Conservation (phyloP, 2,113 vertebrate genomes). For the Paralichthys olivaceus region DNA sequence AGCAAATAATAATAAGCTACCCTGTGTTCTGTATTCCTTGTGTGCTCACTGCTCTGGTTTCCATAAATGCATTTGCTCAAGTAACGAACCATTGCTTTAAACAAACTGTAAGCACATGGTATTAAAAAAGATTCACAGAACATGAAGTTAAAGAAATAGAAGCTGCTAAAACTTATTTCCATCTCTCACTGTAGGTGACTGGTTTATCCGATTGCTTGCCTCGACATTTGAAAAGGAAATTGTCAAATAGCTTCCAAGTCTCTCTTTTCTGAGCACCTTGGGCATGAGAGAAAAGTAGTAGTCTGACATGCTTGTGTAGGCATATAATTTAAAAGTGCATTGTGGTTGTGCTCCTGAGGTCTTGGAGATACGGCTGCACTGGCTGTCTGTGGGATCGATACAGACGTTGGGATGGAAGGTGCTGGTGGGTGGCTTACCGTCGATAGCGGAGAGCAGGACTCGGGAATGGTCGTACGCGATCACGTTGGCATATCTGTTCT, state of each 20-base stretch:
- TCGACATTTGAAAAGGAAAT: not conserved
- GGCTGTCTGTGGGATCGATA: conserved; percentile 29
- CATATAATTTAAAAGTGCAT: conserved; percentile 32
- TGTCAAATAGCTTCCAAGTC: not conserved
- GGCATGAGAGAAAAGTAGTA: conserved; percentile 39
- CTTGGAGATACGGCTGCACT: conserved; percentile 3
- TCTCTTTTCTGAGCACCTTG: not conserved
- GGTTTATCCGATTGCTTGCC: not conserved
- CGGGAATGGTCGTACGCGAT: conserved; percentile 98
- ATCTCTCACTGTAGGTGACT: too few relatives aligned
- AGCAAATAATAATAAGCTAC: too few relatives aligned
- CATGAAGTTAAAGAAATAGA: not conserved
- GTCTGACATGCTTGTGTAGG: not conserved
- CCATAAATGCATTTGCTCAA: too few relatives aligned
- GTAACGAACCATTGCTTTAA: too few relatives aligned
- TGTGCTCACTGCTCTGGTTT: too few relatives aligned
- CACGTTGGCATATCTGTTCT: conserved; percentile 99
- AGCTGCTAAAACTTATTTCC: not conserved
- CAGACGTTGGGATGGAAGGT: conserved; percentile 23
- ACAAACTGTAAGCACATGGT: not conserved
- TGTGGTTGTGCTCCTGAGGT: conserved; percentile 21
- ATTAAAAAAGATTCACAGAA: not conserved
- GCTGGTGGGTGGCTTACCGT: conserved; percentile 85
- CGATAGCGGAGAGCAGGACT: conserved; percentile 94
- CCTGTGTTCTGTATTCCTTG: too few relatives aligned